Base-by-base conservation (phyloP, 1,140 invertebrate genomes). In the Drosophila equinoxialis region DNA sequence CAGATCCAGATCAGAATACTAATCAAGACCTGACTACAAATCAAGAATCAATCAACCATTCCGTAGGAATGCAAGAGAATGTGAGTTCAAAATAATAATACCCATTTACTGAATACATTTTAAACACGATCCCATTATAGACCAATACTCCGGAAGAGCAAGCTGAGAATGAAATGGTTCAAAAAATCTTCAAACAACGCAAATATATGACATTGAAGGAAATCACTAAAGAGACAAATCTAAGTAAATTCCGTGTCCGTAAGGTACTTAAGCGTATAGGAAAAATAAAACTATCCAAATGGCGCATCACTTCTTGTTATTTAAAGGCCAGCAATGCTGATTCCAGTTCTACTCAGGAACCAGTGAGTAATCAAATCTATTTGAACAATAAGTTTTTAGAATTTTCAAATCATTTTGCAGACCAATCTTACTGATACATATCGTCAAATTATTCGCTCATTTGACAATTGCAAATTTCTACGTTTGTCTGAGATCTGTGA, bases 281-380 rank as follows among this genome's bases (percentile, higher is more conserved):
- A 1, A 74, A 72, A 3, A 60, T 72, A 1, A 74, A 72, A 37
- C 55, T 26, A 8, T 0, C 11, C 1, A 74, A 72, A 39, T 74
- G 69, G 69, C 61, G 71, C 7, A 72, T 74, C 35, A 74, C 69
- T 20, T 26, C 1, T 1, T 41, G 3, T 3, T 74, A 74, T 37
- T 5, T 65, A 26, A 8, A 65, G 6, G 61, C 69, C 26, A 65
- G 10, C 7, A n/a, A 54, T 0, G 5, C n/a, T 0, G 26, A 60
- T 2, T 4, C 6, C 0, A 55, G n/a, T 1, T 6, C 3, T 11
- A 1, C 6, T 6, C 14, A 5, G 5, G 1, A 5, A 11, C 26
- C 62, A 39, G 55, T 58, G 6, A 58, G 55, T 58, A 8, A 58
- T 14, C 2, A 39, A 39, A 39, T 6, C 17, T n/a, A 7, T 7